Evolutionary conservation across 2,888 invertebrate species (phyloP).

Genomic region (Amiota mariae): DNA sequence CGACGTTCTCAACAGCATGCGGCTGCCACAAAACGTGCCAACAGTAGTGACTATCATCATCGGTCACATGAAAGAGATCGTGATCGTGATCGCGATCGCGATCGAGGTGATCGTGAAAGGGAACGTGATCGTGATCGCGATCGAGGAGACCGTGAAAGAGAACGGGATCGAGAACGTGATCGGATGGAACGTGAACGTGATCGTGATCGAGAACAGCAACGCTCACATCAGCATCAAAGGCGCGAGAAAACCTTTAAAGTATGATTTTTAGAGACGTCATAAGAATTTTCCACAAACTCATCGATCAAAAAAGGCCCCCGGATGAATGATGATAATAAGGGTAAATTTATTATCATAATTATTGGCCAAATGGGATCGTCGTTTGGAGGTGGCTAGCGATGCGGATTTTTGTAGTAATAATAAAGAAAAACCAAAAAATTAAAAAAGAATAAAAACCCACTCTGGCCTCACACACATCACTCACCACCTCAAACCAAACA

Average conservation of each 20-base stretch:
- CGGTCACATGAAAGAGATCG: conserved; percentile 64
- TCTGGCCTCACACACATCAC: background rate
- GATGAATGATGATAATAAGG: background rate
- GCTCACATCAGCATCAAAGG: conserved; percentile 68
- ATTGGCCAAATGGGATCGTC: conserved; percentile 38
- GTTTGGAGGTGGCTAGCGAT: conserved; percentile 48
- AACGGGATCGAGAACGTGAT: conserved; percentile 47
- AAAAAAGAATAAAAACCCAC: conserved; percentile 9
- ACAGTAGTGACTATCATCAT: conserved; percentile 52
- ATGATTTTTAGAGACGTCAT: conserved; percentile 75
- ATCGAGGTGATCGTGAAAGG: conserved; percentile 46
- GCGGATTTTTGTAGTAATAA: conserved; percentile 67
- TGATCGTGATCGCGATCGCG: conserved; percentile 39
- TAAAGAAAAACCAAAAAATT: conserved; percentile 27
- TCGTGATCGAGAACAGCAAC: conserved; percentile 59
- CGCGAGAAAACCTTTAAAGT: conserved; percentile 74
- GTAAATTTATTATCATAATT: conserved; percentile 30
- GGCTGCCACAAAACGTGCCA: conserved; percentile 60
- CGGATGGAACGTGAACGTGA: conserved; percentile 47
- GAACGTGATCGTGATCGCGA: conserved; percentile 47
- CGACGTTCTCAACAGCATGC: conserved; percentile 70
- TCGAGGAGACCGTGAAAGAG: conserved; percentile 44
- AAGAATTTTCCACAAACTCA: conserved; percentile 70
- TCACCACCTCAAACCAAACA: too few species aligned
- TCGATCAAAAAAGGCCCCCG: conserved; percentile 27